phyloP scores from a whole-genome alignment of 2,888 invertebrate species.

The Chydorus sphaericus region DNA sequence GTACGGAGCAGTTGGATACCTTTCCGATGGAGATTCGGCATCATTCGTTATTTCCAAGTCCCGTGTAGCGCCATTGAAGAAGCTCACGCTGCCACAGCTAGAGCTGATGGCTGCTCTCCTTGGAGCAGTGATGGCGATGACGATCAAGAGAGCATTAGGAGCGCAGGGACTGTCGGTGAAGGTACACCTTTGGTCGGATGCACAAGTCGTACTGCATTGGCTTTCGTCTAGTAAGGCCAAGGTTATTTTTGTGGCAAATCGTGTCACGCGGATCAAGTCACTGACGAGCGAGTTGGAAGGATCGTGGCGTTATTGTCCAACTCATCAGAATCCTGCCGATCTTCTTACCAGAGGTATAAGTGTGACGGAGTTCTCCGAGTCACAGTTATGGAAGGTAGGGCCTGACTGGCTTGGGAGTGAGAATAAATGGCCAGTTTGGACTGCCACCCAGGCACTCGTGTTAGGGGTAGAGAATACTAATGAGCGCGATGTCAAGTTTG shows the following conservation, averaged over 20 bases:
- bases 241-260: background rate
- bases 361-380: no score
- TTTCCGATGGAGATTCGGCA: background rate
- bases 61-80: slow-evolving; percentile 1
- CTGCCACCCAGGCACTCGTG: no score
- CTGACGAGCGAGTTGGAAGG: background rate
- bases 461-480: no score
- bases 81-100: background rate
- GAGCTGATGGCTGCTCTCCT: background rate
- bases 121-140: background rate
- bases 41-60: slow-evolving; percentile 3
- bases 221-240: no score
- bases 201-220: background rate
- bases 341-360: background rate
- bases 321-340: background rate
- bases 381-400: no score
- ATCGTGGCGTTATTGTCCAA: background rate
- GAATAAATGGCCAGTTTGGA: no score
- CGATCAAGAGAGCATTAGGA: background rate
- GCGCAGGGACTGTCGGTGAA: background rate
- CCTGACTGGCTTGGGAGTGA: no score
- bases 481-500: no score
- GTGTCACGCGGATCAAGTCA: background rate
- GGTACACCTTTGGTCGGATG: background rate
- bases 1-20: slow-evolving; percentile 17